Conservation (phyloP, 2,797 vertebrate species). For the Anguilla pacifica region DNA sequence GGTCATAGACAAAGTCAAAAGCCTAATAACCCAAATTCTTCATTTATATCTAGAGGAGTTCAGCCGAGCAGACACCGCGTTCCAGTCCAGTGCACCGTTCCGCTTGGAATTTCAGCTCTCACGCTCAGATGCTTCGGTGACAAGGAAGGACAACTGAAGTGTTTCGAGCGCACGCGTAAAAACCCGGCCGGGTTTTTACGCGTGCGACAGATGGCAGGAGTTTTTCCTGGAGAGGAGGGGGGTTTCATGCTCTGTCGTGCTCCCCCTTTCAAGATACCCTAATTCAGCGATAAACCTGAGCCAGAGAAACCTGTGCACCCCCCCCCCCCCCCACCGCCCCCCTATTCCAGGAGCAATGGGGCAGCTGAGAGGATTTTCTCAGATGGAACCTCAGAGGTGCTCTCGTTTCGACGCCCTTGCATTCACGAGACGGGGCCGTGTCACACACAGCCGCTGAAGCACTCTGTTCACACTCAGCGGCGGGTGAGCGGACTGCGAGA, state of each 20-base stretch:
- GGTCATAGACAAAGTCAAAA: constrained; percentile 62
- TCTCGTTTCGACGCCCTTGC: constrained; percentile 13
- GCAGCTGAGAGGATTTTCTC: constrained; percentile 41
- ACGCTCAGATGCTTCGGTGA: constrained; percentile 65
- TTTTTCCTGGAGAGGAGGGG: constrained; percentile 52
- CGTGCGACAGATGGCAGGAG: constrained; percentile 70
- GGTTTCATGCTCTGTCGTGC: constrained; percentile 29
- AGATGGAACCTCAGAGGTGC: constrained; percentile 24
- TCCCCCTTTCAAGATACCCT: constrained; percentile 54
- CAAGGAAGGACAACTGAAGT: constrained; percentile 62
- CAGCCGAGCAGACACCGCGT: constrained; percentile 48
- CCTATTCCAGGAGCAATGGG: constrained; percentile 26
- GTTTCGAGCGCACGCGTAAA: constrained; percentile 61
- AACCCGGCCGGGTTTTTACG: constrained; percentile 57
- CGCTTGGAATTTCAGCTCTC: constrained; percentile 52
- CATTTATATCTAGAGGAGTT: constrained; percentile 63
- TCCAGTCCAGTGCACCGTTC: constrained; percentile 59
- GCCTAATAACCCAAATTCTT: constrained; percentile 58
- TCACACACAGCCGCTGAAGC: constrained; percentile 19
- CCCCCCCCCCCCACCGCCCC: not conserved
- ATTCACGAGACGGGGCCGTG: constrained; percentile 31
- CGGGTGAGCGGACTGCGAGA: constrained; percentile 53
- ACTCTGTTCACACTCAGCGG: constrained; percentile 47
- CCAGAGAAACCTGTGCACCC: constrained; percentile 44
- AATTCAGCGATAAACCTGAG: constrained; percentile 58